Conservation (phyloP, 2,888 invertebrate genomes). For the Gandaritis pyraliata region DNA sequence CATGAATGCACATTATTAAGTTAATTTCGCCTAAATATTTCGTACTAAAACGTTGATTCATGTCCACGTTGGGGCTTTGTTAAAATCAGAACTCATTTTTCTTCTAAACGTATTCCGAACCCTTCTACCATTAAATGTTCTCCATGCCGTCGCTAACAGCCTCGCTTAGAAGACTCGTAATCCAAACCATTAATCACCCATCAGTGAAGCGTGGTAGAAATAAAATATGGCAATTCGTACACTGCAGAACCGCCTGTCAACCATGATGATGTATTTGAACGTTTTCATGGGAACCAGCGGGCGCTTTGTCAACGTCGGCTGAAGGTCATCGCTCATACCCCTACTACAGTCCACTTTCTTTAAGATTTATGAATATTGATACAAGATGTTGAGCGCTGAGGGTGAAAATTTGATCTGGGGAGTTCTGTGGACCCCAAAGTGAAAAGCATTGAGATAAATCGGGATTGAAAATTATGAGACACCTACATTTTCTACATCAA, state of each 20-base stretch:
- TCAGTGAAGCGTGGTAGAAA: slow-evolving; percentile 74
- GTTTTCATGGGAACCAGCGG: slow-evolving; percentile 77
- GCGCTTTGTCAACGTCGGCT: slow-evolving; percentile 81
- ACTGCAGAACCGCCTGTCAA: slow-evolving; percentile 77
- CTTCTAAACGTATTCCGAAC: slow-evolving; percentile 13
- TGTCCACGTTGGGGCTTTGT: too few species aligned
- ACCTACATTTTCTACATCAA: too few species aligned
- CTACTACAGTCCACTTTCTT: slow-evolving; percentile 48
- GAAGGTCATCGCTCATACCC: slow-evolving; percentile 78
- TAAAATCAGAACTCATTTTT: slow-evolving; percentile 6
- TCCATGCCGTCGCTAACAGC: slow-evolving; percentile 37
- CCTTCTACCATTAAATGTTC: slow-evolving; percentile 38
- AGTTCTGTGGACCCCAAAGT: neutral
- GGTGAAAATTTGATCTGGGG: slow-evolving; percentile 26
- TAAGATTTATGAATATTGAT: slow-evolving; percentile 58
- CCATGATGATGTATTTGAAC: slow-evolving; percentile 81
- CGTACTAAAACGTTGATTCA: too few species aligned
- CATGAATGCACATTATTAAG: too few species aligned
- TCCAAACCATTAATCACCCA: slow-evolving; percentile 76
- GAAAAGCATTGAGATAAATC: slow-evolving; percentile 1
- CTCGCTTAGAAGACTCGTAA: slow-evolving; percentile 47
- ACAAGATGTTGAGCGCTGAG: slow-evolving; percentile 42
- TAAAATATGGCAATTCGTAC: slow-evolving; percentile 81
- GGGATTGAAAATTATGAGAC: neutral
- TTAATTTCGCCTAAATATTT: too few species aligned